phyloP scores from a whole-genome alignment of 1,140 invertebrate species.

The Branchinecta lynchi region DNA sequence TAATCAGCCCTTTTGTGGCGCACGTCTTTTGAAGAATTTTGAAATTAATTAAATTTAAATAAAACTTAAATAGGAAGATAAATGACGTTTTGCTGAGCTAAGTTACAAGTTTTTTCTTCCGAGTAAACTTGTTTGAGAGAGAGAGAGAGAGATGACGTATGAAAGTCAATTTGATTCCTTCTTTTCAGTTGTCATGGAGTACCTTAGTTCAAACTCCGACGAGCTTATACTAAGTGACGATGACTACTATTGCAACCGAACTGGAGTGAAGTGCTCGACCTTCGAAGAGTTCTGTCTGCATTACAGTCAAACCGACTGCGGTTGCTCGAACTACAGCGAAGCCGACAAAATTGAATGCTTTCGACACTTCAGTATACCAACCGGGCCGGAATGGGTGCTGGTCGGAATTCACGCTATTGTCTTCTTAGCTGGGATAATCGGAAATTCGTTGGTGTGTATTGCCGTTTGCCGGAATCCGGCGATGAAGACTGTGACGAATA shows the following conservation, averaged over 20 bases:
- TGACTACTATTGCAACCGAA: neutral
- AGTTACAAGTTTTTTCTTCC: too few relatives aligned
- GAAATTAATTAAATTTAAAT: too few relatives aligned
- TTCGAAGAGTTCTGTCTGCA: neutral
- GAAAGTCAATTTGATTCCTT: too few relatives aligned
- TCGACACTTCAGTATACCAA: conserved; percentile 40
- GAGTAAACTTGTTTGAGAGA: too few relatives aligned
- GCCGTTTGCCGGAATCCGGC: conserved; percentile 67
- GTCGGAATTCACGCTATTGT: conserved; percentile 49
- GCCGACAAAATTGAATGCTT: conserved; percentile 46
- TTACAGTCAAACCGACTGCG: neutral
- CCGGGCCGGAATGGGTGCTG: conserved; percentile 45
- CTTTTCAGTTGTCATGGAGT: too few relatives aligned
- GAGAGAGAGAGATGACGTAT: too few relatives aligned
- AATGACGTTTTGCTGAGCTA: too few relatives aligned
- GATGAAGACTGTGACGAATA: conserved; percentile 82
- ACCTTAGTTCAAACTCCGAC: too few relatives aligned
- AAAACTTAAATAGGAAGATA: too few relatives aligned
- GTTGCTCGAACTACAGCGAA: conserved; percentile 23
- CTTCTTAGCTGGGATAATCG: conserved; percentile 59
- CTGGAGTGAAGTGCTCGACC: neutral
- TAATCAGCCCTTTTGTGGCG: too few relatives aligned
- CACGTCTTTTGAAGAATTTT: too few relatives aligned
- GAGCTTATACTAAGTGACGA: too few relatives aligned
- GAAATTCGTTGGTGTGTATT: conserved; percentile 70